Base-by-base conservation (phyloP, 64 coral and sea anemone genomes). In the Montipora efflorescens region DNA sequence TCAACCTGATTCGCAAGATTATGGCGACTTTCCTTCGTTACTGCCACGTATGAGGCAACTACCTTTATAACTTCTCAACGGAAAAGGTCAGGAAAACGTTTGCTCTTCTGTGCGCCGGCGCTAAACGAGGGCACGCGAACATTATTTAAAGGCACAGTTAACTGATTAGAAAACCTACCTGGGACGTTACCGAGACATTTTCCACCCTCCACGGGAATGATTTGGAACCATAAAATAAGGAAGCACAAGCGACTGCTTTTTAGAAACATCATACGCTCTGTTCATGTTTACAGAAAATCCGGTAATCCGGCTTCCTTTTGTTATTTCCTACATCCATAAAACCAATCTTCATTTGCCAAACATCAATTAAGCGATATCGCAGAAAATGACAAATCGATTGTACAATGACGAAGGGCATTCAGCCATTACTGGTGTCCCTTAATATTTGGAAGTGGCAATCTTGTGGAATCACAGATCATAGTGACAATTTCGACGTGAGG, bases 291-390 rank as follows among this genome's bases (percentile, higher is more conserved):
- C 23, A 67, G 55, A 67, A 14, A 43, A 45, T 59, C 28, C 3
- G 36, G 36, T 61, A 67, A 84, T 36, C 28, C 25, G 58, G 22
- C 55, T 82, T 28, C 53, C 52, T 1, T 57, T 51, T 36, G 79
- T 62, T 7, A 48, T 45, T 84, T 76, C 44, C 43, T 25, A 76
- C 74, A 15, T 76, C 8, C 14, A 19, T 36, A 28, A 84, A 84
- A 84, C 81, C 59, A 67, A 67, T 46, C 58, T 45, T n/a, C 8
- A 16, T 19, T 84, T 68, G 14, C 25, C 81, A 84, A 84, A 84
- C 59, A 84, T 47, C 81, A 84, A 84, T 69, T 67, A 84, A 84
- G 59, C 80, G 45, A 84, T 59, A 68, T 23, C 36, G 15, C 36
- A n/a, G 43, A 67, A 67, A 15, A 23, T 0, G 19, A 58, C 80